Base-by-base conservation (phyloP, 1,140 invertebrate species). In the Cyclina sinensis region DNA sequence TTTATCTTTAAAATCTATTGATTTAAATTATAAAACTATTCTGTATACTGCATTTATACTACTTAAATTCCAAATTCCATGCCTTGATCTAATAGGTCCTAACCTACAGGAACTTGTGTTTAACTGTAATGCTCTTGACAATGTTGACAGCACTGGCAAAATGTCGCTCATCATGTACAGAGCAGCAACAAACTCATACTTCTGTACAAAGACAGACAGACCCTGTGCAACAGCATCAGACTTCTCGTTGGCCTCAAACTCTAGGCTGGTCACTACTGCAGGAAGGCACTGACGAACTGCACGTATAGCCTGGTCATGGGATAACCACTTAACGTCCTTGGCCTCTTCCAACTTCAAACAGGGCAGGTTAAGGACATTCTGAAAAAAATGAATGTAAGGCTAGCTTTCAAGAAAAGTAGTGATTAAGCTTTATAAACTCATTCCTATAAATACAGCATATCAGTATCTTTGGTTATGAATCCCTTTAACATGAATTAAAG, bases 291-390 rank as follows among this genome's bases (percentile, higher is more conserved):
- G 3, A 2, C 35, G n/a, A 2, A 82, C 7, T 18, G 79, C 27
- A 7, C 24, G 4, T 5, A 27, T 48, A 24, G 79, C 79, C 30
- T 82, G 32, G 32, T 82, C 57, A 43, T 82, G 59, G 2, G 79
- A 82, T 57, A 82, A n/a, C 57, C 79, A 82, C 24, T 18, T 5
- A 9, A 65, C 79, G n/a, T 82, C 79, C 43, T 84, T 84, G 5
- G 82, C 82, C 32, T 84, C 24, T 7, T 14, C n/a, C 27, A 84
- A n/a, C 46, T 70, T 70, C 27, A 84, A 4, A 7, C 7, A 21
- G 27, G 82, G 82, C 11, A 30, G 65, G 14, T 62, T 37, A 54
- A 43, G 4, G 43, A 43, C 14, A 7, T 43, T 43, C 43, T 7
- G 43, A 43, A 43, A 43, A 43, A 43, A 43, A 43, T 14, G 14